phyloP scores from a whole-genome alignment of 2,888 invertebrate genomes.

The Pristionchus maxplancki region DNA sequence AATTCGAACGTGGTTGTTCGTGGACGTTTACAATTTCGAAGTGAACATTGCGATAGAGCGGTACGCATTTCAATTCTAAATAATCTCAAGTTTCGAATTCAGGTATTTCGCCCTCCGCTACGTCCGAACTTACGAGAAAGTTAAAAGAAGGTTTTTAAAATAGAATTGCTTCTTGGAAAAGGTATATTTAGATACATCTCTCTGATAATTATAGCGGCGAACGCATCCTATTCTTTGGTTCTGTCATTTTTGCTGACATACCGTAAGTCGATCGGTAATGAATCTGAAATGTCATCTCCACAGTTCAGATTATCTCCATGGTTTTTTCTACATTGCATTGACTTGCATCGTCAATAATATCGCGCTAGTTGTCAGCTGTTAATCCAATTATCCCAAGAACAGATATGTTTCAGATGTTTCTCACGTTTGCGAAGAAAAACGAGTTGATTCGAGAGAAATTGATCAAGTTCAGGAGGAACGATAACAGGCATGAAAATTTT shows the following conservation, averaged over 20 bases:
- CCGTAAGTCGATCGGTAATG: background rate
- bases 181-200: background rate
- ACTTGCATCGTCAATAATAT: background rate
- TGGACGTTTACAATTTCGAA: slow-evolving; percentile 20
- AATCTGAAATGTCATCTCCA: background rate
- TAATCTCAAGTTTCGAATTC: too few relatives aligned
- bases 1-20: background rate
- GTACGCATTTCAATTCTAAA: background rate
- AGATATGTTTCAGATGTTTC: background rate
- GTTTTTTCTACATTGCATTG: background rate
- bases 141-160: background rate
- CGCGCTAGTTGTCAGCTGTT: background rate
- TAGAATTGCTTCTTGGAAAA: background rate
- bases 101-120: background rate
- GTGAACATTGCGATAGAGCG: background rate
- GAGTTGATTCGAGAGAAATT: background rate
- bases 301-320: background rate
- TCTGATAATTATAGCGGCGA: background rate
- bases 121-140: slow-evolving; percentile 14
- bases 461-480: background rate
- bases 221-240: background rate
- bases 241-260: background rate
- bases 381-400: background rate
- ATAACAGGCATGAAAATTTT: background rate
- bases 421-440: background rate